Evolutionary conservation across 2,797 vertebrate species (phyloP).

Genomic region (Acanthurus tractus): DNA sequence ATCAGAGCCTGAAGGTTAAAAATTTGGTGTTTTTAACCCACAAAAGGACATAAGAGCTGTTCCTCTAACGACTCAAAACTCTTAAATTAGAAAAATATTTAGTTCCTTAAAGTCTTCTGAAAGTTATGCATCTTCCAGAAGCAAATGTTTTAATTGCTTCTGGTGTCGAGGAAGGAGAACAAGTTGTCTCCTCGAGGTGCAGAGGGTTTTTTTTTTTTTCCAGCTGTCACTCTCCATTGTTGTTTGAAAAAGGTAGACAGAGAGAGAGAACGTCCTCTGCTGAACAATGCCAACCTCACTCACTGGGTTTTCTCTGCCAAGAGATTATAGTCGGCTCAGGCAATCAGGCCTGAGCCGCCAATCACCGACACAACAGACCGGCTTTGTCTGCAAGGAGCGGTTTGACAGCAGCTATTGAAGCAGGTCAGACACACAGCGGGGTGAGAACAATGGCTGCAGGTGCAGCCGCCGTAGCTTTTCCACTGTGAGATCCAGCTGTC

Average conservation of each 20-base stretch:
- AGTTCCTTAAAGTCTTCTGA: not conserved
- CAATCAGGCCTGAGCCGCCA: constrained; percentile 54
- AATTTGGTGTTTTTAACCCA: no score
- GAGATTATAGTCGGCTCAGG: constrained; percentile 35
- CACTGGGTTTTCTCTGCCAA: constrained; percentile 13
- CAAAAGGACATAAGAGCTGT: no score
- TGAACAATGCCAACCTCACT: constrained; percentile 19
- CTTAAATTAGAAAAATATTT: not conserved
- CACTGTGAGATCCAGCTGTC: constrained; percentile 34
- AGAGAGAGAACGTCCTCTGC: constrained; percentile 15
- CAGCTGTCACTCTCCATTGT: constrained; percentile 12
- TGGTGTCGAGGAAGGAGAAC: not conserved
- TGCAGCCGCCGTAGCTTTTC: constrained; percentile 28
- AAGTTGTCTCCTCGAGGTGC: constrained; percentile 5
- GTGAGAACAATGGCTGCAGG: constrained; percentile 46
- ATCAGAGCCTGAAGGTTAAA: no score
- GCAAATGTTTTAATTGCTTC: not conserved
- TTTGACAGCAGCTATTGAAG: constrained; percentile 48
- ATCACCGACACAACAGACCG: constrained; percentile 42
- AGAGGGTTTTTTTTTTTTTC: constrained; percentile 20
- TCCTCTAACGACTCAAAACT: no score
- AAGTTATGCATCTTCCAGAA: not conserved
- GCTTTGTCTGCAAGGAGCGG: constrained; percentile 14
- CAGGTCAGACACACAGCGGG: constrained; percentile 35
- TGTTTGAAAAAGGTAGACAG: not conserved